phyloP scores from a whole-genome alignment of 2,113 vertebrate species.

The Pteronura brasiliensis region DNA sequence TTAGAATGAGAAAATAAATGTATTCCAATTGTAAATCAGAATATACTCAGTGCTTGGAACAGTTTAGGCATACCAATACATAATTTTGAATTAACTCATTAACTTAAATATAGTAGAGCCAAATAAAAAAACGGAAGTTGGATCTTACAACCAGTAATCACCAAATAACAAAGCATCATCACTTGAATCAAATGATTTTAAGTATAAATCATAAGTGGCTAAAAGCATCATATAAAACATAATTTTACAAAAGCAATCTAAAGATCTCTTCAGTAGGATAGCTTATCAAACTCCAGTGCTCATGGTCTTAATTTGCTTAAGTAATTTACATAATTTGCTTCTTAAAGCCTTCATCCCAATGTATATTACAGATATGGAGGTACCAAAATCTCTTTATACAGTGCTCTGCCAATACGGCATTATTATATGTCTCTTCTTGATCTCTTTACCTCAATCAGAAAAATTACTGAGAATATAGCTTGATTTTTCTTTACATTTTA shows the following conservation, averaged over 20 bases:
- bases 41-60: background rate
- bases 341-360: background rate
- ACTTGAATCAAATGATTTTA: background rate
- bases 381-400: background rate
- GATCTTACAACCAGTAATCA: background rate
- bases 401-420: background rate
- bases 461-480: background rate
- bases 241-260: background rate
- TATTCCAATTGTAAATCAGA: no score
- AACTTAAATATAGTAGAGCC: background rate
- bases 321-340: background rate
- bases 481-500: background rate
- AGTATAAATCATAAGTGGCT: background rate
- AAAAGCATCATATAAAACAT: background rate
- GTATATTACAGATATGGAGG: background rate
- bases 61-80: background rate
- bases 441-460: background rate
- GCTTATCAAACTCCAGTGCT: background rate
- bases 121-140: background rate
- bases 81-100: background rate
- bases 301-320: background rate
- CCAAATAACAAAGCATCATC: background rate
- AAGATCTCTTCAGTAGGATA: background rate
- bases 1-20: background rate
- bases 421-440: background rate